Conservation (phyloP, 1,140 invertebrate genomes). For the Amyelois transitella region DNA sequence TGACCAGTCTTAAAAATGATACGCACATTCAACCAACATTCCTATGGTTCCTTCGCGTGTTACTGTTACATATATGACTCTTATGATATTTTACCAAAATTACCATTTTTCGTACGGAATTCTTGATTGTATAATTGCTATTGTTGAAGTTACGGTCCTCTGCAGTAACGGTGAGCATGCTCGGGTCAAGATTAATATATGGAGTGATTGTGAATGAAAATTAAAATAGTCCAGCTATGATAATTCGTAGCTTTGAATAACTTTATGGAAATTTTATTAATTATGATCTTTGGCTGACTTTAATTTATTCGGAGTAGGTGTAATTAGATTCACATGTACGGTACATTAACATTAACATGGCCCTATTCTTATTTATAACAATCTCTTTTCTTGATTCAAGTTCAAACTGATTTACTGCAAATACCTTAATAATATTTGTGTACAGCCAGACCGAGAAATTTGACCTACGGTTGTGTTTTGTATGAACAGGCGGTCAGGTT, state of each 20-base stretch:
- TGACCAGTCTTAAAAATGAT: too few relatives aligned
- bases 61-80: slow-evolving; percentile 36
- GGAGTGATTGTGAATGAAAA: neutral
- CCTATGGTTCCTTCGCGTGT: slow-evolving; percentile 29
- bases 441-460: too few relatives aligned
- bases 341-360: neutral
- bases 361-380: too few relatives aligned
- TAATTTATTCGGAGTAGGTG: neutral
- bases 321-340: neutral
- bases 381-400: too few relatives aligned
- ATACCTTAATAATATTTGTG: too few relatives aligned
- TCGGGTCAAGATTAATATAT: neutral
- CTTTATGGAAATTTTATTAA: neutral
- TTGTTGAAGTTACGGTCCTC: slow-evolving; percentile 13
- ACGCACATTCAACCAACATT: too few relatives aligned
- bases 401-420: too few relatives aligned
- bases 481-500: too few relatives aligned
- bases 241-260: neutral
- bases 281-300: too few relatives aligned
- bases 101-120: slow-evolving; percentile 23
- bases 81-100: slow-evolving; percentile 57
- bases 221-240: neutral
- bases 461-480: too few relatives aligned
- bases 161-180: slow-evolving; percentile 20
- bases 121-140: slow-evolving; percentile 19